These are phyloP conservation scores for Hippasteria phrygiana DNA, from an alignment of 53 echinoderm and acorn worm species.

Conservation along the genomic window DNA sequence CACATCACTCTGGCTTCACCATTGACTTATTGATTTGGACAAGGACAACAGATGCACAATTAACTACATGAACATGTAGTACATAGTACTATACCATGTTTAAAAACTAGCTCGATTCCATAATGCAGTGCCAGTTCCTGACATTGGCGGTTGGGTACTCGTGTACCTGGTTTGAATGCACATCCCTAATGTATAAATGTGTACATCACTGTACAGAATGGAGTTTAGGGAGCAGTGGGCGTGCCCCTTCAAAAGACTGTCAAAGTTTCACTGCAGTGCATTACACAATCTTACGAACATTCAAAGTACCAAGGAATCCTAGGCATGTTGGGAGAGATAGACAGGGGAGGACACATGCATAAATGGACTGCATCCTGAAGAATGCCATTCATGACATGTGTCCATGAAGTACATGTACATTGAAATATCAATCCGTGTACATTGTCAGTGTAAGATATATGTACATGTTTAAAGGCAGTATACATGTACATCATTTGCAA, in stretches of 20 bases:
- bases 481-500: background rate
- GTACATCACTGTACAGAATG: no score
- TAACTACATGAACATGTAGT: background rate
- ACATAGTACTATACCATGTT: background rate
- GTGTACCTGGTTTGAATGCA: no score
- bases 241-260: no score
- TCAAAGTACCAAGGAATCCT: background rate
- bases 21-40: constrained; percentile 29
- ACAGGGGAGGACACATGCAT: background rate
- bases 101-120: no score
- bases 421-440: background rate
- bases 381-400: background rate
- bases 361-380: background rate
- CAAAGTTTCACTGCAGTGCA: no score
- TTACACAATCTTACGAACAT: background rate
- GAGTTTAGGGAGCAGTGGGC: no score
- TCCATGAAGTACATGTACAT: background rate
- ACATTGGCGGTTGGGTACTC: no score
- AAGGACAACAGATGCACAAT: background rate
- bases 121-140: no score
- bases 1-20: background rate
- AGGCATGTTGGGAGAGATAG: background rate
- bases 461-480: background rate
- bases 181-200: no score
- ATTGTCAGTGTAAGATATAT: background rate